Evolutionary conservation across 2,888 invertebrate genomes (phyloP).

Genomic region (Lamproptera curius): DNA sequence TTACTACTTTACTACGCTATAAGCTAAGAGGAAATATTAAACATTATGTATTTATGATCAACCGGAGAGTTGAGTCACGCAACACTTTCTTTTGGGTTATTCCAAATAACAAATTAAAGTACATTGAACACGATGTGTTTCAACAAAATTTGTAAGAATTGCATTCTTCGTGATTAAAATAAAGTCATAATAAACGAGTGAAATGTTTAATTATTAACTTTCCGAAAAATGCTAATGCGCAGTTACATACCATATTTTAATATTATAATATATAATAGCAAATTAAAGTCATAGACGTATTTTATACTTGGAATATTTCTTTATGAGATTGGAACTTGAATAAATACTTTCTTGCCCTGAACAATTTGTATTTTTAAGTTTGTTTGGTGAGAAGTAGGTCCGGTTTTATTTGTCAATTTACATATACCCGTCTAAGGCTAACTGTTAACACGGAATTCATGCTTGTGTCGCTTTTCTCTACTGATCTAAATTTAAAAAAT

Average conservation of each 20-base stretch:
- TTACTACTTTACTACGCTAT: too few relatives aligned
- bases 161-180: too few relatives aligned
- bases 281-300: too few relatives aligned
- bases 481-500: slow-evolving; percentile 23
- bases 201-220: too few relatives aligned
- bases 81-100: slow-evolving; percentile 56
- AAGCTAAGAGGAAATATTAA: slow-evolving; percentile 4
- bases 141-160: too few relatives aligned
- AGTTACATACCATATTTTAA: too few relatives aligned
- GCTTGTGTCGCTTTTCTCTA: slow-evolving; percentile 43
- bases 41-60: slow-evolving; percentile 1
- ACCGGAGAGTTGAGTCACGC: slow-evolving; percentile 29
- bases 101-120: slow-evolving; percentile 21
- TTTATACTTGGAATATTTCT: too few relatives aligned
- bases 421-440: slow-evolving; percentile 48
- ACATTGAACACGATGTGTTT: not conserved
- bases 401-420: slow-evolving; percentile 65
- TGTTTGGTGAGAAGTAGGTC: slow-evolving; percentile 29
- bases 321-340: too few relatives aligned
- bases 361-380: not conserved
- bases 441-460: slow-evolving; percentile 64
- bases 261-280: too few relatives aligned
- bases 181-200: too few relatives aligned
- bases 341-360: too few relatives aligned
- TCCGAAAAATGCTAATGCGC: too few relatives aligned